Percentiles rank a stretch among this genome's conserved stretches.
phyloP scores from a whole-genome alignment of 2,888 invertebrate species.

The Tenthredo notha region DNA sequence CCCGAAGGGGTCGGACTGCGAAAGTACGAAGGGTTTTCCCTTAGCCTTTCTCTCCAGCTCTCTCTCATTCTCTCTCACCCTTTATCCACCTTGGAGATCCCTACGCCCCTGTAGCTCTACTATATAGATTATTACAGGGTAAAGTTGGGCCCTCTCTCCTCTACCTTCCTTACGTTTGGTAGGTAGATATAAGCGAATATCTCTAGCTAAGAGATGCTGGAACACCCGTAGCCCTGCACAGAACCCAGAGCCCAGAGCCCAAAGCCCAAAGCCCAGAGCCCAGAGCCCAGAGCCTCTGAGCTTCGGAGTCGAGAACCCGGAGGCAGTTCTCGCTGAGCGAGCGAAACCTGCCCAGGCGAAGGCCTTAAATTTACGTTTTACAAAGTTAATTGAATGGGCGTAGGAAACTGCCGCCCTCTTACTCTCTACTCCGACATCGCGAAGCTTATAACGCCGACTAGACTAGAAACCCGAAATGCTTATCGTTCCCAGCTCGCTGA shows the following conservation, averaged over 20 bases:
- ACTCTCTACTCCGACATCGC: constrained; percentile 4
- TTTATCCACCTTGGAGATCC: not conserved
- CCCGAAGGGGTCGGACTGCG: not conserved
- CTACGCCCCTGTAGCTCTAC: not conserved
- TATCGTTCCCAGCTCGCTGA: constrained; percentile 19
- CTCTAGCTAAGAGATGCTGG: not conserved
- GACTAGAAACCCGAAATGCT: constrained; percentile 46
- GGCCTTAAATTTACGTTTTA: constrained; percentile 52
- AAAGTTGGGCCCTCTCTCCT: not conserved
- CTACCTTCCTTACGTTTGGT: not conserved
- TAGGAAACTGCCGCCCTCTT: constrained; percentile 40
- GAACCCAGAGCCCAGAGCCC: not conserved
- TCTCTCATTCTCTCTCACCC: not conserved
- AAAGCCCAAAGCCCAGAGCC: not conserved
- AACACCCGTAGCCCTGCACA: no score
- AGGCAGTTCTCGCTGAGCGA: constrained; percentile 45
- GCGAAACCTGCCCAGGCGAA: constrained; percentile 45
- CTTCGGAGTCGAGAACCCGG: not conserved
- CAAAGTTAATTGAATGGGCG: constrained; percentile 52
- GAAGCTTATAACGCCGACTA: constrained; percentile 40
- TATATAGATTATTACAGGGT: constrained; percentile 23
- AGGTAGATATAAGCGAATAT: not conserved
- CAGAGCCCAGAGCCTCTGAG: not conserved
- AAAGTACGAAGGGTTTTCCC: not conserved
- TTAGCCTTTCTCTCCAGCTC: not conserved